Evolutionary conservation across 2,113 vertebrate species (phyloP).

Genomic region (Psophia crepitans): DNA sequence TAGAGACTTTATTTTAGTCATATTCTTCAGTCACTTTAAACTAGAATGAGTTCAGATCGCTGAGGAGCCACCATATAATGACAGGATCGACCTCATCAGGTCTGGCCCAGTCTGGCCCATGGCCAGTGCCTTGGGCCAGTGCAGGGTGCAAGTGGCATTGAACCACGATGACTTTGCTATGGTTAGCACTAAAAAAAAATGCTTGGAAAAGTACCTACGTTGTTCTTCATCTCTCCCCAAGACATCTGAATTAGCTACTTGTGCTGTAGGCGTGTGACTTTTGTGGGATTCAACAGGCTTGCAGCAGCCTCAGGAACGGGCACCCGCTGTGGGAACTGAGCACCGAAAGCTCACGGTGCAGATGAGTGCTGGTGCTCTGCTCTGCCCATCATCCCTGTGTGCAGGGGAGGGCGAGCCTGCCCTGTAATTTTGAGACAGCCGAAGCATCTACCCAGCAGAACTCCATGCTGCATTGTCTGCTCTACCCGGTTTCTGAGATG

Average conservation of each 20-base stretch:
- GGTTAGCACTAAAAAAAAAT: fast-evolving
- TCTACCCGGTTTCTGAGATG: background rate
- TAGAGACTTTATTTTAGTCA: background rate
- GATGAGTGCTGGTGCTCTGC: background rate
- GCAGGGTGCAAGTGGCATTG: background rate
- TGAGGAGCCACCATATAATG: background rate
- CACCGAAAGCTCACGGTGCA: background rate
- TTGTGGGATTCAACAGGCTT: fast-evolving
- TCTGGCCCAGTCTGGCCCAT: background rate
- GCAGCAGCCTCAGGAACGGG: fast-evolving
- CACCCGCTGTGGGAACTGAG: fast-evolving
- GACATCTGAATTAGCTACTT: fast-evolving
- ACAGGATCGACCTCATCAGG: background rate
- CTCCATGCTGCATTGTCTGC: background rate
- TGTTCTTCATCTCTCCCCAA: background rate
- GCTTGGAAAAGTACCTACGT: background rate
- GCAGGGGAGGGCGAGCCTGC: background rate
- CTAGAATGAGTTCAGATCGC: background rate
- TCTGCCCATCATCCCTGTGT: fast-evolving
- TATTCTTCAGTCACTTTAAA: background rate
- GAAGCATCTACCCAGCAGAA: background rate
- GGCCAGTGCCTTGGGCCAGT: background rate
- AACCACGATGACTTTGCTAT: fast-evolving
- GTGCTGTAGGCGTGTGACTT: background rate
- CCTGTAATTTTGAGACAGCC: fast-evolving